phyloP scores from a whole-genome alignment of 2,113 vertebrate genomes.

The Chiloscyllium plagiosum region DNA sequence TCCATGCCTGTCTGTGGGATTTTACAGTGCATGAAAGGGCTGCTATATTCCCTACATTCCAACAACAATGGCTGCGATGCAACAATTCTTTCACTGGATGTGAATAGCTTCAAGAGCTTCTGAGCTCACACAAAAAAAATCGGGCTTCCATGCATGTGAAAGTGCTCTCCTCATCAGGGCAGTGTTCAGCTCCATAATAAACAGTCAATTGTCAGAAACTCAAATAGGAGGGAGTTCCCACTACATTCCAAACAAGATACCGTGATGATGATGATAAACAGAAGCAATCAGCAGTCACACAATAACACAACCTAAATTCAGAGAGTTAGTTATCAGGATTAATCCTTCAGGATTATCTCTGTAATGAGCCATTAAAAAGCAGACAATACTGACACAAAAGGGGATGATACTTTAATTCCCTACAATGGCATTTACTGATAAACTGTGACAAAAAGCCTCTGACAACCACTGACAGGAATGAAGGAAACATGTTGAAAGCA shows the following conservation, averaged over 20 bases:
- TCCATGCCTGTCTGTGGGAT: not conserved
- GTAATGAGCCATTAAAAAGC: not conserved
- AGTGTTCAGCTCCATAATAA: not conserved
- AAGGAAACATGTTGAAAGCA: not conserved
- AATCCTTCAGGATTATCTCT: not conserved
- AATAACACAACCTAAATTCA: not conserved
- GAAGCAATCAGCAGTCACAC: not conserved
- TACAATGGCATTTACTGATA: not conserved
- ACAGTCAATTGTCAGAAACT: not conserved
- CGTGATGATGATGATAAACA: not conserved
- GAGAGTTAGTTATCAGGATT: not conserved
- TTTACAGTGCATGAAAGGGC: not conserved
- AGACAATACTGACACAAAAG: not conserved
- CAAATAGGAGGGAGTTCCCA: not conserved
- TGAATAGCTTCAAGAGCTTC: not conserved
- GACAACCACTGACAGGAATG: not conserved
- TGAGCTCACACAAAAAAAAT: not conserved
- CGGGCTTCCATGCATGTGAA: not conserved
- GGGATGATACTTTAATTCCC: not conserved
- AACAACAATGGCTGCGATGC: not conserved
- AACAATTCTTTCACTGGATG: not conserved
- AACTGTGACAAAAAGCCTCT: not conserved
- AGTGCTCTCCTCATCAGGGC: not conserved
- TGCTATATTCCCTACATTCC: not conserved
- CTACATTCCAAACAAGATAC: not conserved